phyloP scores from a whole-genome alignment of 2,888 invertebrate species.

The Epicampocera succincta region DNA sequence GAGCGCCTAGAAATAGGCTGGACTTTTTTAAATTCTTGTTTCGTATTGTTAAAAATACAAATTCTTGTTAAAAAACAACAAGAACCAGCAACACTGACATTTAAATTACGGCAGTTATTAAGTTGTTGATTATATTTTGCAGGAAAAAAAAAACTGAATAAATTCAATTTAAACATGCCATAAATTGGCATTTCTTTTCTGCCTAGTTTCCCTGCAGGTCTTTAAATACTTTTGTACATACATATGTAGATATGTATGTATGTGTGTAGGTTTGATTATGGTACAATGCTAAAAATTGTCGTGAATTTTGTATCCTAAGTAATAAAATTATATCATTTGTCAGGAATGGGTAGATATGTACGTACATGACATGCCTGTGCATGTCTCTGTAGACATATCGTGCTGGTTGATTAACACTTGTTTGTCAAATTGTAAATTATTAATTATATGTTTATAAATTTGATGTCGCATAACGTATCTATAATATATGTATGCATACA shows the following conservation, averaged over 20 bases:
- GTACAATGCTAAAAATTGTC: conserved; percentile 5
- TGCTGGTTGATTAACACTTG: conserved; percentile 45
- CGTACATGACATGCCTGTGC: neutral
- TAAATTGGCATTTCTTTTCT: neutral
- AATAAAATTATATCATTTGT: conserved; percentile 20
- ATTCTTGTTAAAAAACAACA: neutral
- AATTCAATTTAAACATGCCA: conserved; percentile 36
- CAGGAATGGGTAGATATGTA: no score
- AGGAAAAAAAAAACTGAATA: neutral
- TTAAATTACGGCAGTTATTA: conserved; percentile 52
- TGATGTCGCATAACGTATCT: conserved; percentile 1
- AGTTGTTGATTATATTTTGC: conserved; percentile 49
- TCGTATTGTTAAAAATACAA: no score
- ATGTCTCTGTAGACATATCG: conserved; percentile 10
- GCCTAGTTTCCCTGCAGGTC: neutral
- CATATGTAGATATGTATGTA: no score
- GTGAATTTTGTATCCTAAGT: conserved; percentile 39
- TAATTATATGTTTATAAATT: conserved; percentile 39
- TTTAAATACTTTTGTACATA: no score
- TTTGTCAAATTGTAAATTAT: conserved; percentile 48
- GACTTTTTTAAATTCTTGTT: no score
- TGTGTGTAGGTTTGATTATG: neutral
- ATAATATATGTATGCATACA: neutral
- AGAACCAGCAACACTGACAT: conserved; percentile 57
- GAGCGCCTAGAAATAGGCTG: no score